These are phyloP conservation scores for Nipponacmea schrenckii DNA, from an alignment of 2,888 invertebrate species.

Conservation along the genomic window DNA sequence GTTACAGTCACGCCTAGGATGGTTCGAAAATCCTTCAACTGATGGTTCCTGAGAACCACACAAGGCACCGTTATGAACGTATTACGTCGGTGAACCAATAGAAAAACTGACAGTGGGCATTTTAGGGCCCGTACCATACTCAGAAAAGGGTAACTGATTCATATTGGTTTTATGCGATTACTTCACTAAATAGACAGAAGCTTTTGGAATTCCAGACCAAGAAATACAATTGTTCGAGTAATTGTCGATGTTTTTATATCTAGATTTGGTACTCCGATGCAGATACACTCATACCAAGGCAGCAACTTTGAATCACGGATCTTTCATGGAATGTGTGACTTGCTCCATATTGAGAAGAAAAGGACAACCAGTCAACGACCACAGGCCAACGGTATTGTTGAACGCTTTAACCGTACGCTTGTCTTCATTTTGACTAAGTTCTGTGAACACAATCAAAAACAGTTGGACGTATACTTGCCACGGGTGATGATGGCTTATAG, in stretches of 20 bases:
- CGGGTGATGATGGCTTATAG: constrained; percentile 34
- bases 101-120: constrained; percentile 16
- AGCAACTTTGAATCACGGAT: constrained; percentile 20
- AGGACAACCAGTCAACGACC: constrained; percentile 23
- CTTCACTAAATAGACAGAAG: constrained; percentile 23
- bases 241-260: constrained; percentile 18
- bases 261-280: constrained; percentile 21
- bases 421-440: constrained; percentile 20
- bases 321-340: constrained; percentile 25
- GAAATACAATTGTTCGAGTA: constrained; percentile 12
- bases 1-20: neutral
- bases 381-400: constrained; percentile 29
- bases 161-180: constrained; percentile 16
- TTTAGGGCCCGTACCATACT: constrained; percentile 9
- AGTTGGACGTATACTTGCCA: too few species aligned
- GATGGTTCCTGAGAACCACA: constrained; percentile 2
- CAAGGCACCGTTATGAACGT: constrained; percentile 5
- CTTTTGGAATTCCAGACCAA: constrained; percentile 18
- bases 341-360: constrained; percentile 28
- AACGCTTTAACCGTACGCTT: constrained; percentile 32
- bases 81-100: constrained; percentile 13
- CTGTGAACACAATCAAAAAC: too few species aligned
- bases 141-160: constrained; percentile 15
- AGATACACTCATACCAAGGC: constrained; percentile 22
- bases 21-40: neutral